Percentiles rank a stretch among this genome's conserved stretches.
These are phyloP conservation scores for Oceanites oceanicus DNA, from an alignment of 2,113 vertebrate genomes.

Conservation along the genomic window DNA sequence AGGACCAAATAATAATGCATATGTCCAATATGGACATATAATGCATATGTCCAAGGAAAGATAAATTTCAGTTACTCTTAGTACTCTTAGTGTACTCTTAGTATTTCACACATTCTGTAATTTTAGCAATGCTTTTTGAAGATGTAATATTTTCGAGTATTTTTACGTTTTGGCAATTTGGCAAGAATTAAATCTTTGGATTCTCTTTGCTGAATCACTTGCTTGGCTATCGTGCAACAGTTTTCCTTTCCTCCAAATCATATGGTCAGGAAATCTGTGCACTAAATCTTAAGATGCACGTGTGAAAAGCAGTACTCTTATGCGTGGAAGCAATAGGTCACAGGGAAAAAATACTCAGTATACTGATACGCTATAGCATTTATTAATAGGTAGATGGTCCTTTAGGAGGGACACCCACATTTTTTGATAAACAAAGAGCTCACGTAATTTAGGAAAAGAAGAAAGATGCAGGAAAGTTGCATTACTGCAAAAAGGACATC, in stretches of 20 bases:
- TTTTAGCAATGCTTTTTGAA: neutral
- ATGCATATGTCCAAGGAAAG: neutral
- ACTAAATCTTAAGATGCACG: neutral
- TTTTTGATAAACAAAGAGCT: neutral
- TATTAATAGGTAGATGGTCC: neutral
- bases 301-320: neutral
- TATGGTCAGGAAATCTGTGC: neutral
- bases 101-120: neutral
- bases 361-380: neutral
- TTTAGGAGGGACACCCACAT: neutral
- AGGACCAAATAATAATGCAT: too few species aligned
- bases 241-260: neutral
- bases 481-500: neutral
- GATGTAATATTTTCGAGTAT: neutral
- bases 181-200: neutral
- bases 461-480: neutral
- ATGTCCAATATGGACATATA: too few species aligned
- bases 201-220: constrained; percentile 32
- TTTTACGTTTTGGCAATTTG: neutral
- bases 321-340: neutral
- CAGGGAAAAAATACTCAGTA: neutral
- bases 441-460: neutral
- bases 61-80: neutral
- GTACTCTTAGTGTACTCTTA: constrained; percentile 21
- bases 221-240: neutral